Evolutionary conservation across 2,888 invertebrate species (phyloP).

Genomic region (Hirtodrosophila duncani): DNA sequence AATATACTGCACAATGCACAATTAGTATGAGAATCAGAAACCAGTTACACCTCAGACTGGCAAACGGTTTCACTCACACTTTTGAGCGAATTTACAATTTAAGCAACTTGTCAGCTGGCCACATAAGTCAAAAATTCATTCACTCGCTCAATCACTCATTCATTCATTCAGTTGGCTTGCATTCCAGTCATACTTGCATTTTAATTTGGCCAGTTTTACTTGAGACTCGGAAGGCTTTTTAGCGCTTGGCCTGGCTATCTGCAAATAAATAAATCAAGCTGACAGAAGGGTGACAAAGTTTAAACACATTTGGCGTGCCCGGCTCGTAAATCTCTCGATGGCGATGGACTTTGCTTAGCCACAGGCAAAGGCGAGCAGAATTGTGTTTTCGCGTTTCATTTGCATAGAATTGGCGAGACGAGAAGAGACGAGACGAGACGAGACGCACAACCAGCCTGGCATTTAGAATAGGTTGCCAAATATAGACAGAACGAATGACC

Average conservation of each 20-base stretch:
- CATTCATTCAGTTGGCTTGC: conserved; percentile 38
- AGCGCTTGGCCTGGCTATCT: conserved; percentile 50
- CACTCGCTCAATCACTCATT: conserved; percentile 45
- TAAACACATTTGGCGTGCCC: conserved; percentile 75
- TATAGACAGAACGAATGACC: too few relatives aligned
- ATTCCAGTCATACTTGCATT: conserved; percentile 72
- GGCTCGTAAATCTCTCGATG: conserved; percentile 67
- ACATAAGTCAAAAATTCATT: conserved; percentile 71
- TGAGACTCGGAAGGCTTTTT: conserved; percentile 19
- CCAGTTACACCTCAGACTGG: conserved; percentile 34
- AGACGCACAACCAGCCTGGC: conserved; percentile 40
- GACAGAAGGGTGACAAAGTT: conserved; percentile 77
- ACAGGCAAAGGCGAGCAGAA: conserved; percentile 22
- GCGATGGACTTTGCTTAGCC: conserved; percentile 62
- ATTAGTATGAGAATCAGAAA: too few relatives aligned
- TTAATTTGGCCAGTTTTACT: conserved; percentile 63
- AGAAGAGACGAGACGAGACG: conserved; percentile 15
- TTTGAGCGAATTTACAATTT: conserved; percentile 41
- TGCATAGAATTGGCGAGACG: conserved; percentile 56
- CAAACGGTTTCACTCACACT: conserved; percentile 18
- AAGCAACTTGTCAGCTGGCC: conserved; percentile 61
- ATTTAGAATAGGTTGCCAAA: conserved; percentile 53
- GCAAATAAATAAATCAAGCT: conserved; percentile 75
- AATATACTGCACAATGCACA: too few relatives aligned
- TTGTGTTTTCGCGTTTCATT: conserved; percentile 41